A percentile compares a stretch with the other conserved stretches of the same genome.
phyloP scores from a whole-genome alignment of 2,888 invertebrate species.

The Chouioia cunea region DNA sequence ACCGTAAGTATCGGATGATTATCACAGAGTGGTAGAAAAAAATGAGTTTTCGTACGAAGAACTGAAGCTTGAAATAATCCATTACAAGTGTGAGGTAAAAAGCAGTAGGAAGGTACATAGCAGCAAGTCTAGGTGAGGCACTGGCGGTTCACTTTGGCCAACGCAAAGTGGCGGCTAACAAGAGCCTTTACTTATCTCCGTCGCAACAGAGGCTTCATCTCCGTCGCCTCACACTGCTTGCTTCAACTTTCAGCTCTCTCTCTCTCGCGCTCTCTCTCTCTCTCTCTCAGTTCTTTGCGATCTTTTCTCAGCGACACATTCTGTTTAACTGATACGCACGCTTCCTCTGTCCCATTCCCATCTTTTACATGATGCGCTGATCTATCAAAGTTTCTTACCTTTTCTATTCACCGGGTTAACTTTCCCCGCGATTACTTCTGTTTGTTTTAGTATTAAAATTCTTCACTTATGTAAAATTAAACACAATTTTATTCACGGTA shows the following conservation, averaged over 20 bases:
- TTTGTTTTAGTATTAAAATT: too few relatives aligned
- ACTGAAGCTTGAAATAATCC: too few relatives aligned
- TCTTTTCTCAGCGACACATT: background rate
- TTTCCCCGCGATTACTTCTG: too few relatives aligned
- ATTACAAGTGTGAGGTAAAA: constrained; percentile 7
- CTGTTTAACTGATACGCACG: constrained; percentile 11
- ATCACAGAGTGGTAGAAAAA: too few relatives aligned
- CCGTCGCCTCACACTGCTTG: constrained; percentile 1
- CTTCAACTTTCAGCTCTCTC: constrained; percentile 34
- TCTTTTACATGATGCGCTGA: constrained; percentile 12
- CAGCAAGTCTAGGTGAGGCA: constrained; percentile 14
- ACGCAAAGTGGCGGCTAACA: constrained; percentile 52
- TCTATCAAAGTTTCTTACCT: background rate
- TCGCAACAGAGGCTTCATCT: constrained; percentile 37
- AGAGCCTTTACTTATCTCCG: constrained; percentile 47
- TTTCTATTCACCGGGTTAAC: too few relatives aligned
- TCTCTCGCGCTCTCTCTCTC: background rate
- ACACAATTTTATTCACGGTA: too few relatives aligned
- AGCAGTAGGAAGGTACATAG: constrained; percentile 15
- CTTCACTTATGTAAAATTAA: too few relatives aligned
- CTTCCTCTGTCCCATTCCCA: constrained; percentile 12
- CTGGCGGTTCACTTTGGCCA: constrained; percentile 25
- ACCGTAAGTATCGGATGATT: too few relatives aligned
- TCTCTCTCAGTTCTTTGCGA: constrained; percentile 31
- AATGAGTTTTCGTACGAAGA: too few relatives aligned